A percentile compares a stretch with the other conserved stretches of the same genome.
These are phyloP conservation scores for Oreortyx pictus DNA, from an alignment of 2,797 vertebrate genomes.

Conservation along the genomic window DNA sequence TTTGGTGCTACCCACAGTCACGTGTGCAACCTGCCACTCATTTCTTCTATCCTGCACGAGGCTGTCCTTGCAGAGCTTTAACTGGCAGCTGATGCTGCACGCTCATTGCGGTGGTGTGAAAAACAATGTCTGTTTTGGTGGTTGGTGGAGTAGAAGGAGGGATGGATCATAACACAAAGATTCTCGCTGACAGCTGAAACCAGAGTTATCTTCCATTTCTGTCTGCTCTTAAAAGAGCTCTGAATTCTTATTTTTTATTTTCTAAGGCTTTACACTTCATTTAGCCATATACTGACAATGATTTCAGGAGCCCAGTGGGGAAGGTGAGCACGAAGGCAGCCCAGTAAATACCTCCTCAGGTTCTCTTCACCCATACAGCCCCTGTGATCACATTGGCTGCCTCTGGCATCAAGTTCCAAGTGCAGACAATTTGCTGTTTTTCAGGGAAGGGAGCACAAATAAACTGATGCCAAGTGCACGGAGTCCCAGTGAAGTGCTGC, in stretches of 20 bases:
- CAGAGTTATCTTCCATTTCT: accelerated
- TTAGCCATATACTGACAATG: not conserved
- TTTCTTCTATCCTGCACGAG: not conserved
- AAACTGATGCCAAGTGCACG: accelerated
- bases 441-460: not conserved
- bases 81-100: not conserved
- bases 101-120: not conserved
- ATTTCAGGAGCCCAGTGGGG: not conserved
- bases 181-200: not conserved
- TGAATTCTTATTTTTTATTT: not conserved
- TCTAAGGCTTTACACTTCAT: not conserved
- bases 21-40: accelerated
- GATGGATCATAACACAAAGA: not conserved
- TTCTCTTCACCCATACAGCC: not conserved
- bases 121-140: accelerated
- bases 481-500: not conserved
- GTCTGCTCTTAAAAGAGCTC: not conserved
- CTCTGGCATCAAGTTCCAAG: accelerated
- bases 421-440: accelerated
- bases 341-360: not conserved
- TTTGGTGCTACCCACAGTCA: accelerated
- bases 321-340: not conserved
- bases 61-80: not conserved
- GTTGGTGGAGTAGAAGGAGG: not conserved
- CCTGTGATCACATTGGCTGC: not conserved